Conservation (phyloP, 2,888 invertebrate genomes). For the Amphipoea lucens region DNA sequence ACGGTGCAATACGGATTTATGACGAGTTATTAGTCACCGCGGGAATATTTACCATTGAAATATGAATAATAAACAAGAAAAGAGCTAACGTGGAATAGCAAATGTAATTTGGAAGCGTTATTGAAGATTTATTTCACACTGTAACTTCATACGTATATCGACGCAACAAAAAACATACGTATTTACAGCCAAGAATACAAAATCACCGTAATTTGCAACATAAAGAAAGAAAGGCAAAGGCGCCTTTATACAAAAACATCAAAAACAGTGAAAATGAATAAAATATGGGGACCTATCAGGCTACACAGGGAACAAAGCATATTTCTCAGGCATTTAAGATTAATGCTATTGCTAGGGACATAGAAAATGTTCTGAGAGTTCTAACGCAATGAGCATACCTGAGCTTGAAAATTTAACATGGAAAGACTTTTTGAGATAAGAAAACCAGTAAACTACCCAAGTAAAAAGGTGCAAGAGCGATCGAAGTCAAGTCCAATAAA, state of each 20-base stretch:
- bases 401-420: constrained; percentile 57
- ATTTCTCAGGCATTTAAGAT: constrained; percentile 59
- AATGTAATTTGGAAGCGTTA: constrained; percentile 74
- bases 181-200: constrained; percentile 58
- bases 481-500: constrained; percentile 63
- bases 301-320: constrained; percentile 61
- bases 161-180: constrained; percentile 54
- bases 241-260: constrained; percentile 53
- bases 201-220: constrained; percentile 63
- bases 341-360: constrained; percentile 59
- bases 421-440: constrained; percentile 55
- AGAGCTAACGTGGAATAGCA: constrained; percentile 79
- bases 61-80: constrained; percentile 87
- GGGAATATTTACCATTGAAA: constrained; percentile 87
- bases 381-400: constrained; percentile 58
- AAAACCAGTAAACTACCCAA: constrained; percentile 59
- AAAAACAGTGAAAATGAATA: constrained; percentile 62
- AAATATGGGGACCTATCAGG: constrained; percentile 62
- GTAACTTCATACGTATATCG: constrained; percentile 50
- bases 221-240: constrained; percentile 57
- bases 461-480: constrained; percentile 66
- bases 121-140: constrained; percentile 66
- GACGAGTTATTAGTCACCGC: constrained; percentile 87
- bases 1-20: constrained; percentile 87
- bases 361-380: constrained; percentile 51